Evolutionary conservation across 2,113 vertebrate genomes (phyloP), one percentile per base, ranked within the genome.

Genomic region (Eulemur macaco): DNA sequence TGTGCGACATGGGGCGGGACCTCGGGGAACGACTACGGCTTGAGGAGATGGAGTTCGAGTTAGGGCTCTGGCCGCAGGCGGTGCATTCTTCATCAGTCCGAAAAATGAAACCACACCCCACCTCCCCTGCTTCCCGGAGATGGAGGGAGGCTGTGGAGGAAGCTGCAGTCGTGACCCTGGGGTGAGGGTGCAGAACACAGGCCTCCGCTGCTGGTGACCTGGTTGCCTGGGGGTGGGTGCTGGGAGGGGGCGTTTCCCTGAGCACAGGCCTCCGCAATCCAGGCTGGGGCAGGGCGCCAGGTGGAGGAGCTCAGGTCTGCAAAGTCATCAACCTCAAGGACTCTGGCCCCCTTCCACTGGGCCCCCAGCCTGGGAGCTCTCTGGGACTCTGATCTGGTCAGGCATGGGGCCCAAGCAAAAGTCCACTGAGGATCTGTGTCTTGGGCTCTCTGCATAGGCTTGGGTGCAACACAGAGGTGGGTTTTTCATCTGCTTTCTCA

Each of bases 71-170:
- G 31, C 81, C 25, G 9, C 64, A 18, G 27, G 86, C 13, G 27
- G 37, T 14, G 18, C 56, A 8, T 47, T 45, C 63, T 68, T 50
- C 60, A 4, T 37, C 18, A 37, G 14, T 45, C 29, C 45, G 34
- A 23, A 82, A 17, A 13, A 21, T 3, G 52, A 76, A 31, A 37
- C 63, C 3, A 1, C 14, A 37, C 27, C 17, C 29, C 1, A 0
- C 0, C 8, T 9, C 34, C 66, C 18, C 34, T 34, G 17, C 66
- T 20, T 37, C 1, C 34, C 13, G 0, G 71, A 54, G 27, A 3
- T 4, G 45, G 34, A 11, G 10, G 18, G 23, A 60, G 63, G 21
- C 47, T 29, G 87, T 27, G 50, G 20, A 20, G 34, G 50, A 76
- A 39, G 11, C 42, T 31, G 56, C 56, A 45, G 39, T 47, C 81